Evolutionary conservation across 1,140 invertebrate species (phyloP), one percentile per base, ranked within the genome.

Genomic region (Drosophila sp.): DNA sequence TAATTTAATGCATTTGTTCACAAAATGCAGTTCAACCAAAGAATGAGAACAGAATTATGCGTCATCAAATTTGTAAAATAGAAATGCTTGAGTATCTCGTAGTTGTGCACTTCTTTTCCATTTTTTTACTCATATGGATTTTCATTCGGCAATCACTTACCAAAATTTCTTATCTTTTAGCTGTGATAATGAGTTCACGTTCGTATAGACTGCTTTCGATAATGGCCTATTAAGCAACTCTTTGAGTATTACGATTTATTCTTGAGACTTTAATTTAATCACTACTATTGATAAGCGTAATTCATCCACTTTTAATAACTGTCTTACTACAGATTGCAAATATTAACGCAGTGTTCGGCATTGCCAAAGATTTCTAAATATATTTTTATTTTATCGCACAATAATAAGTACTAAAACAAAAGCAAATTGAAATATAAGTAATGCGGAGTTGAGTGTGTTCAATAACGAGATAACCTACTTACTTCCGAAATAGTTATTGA

Each of bases 161-260:
- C 41, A 53, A 61, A 53, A 66, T 41, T 64, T 76, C 41, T 50
- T 51, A 69, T 73, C 46, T 43, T 65, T 45, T 36, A 41, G 59
- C 51, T 65, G 67, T 25, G 18, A 9, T 16, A 36, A 29, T 21
- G 43, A 21, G 18, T 74, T 74, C 80, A 84, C 81, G 80, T 67
- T 58, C 16, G 48, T 71, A 56, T 57, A 58, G 67, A 70, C 77
- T 84, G 82, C 32, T 87, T 81, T 75, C 34, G 82, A 84, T 84
- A 78, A 67, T 57, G 50, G 11, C 45, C 51, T 45, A 59, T 69
- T 21, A 21, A 70, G 21, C 7, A 64, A 51, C 81, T 53, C 74
- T 75, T 84, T 87, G 65, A 40, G 14, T 50, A 43, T 72, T 78
- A 72, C 78, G 70, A 29, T 46, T 7, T 16, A 14, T 13, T 36